Evolutionary conservation across 2,888 invertebrate genomes (phyloP).

Genomic region (Troilus luridus): DNA sequence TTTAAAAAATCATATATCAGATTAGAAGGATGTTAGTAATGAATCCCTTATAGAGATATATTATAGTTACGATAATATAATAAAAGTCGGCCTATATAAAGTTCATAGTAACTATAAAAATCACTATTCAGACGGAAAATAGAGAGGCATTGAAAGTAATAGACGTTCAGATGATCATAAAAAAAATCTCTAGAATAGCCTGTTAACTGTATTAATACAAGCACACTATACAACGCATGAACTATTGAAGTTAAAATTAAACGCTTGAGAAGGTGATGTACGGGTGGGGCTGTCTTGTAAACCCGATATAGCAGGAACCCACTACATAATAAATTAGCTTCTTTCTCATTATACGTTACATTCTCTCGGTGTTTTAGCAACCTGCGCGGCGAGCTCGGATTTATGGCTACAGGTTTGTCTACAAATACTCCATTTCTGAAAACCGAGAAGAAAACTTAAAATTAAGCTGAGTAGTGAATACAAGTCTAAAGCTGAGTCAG

Average conservation of each 20-base stretch:
- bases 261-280: neutral
- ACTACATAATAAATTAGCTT: constrained; percentile 34
- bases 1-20: too few relatives aligned
- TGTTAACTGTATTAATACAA: neutral
- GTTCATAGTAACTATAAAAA: too few relatives aligned
- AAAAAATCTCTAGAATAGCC: neutral
- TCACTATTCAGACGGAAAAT: neutral
- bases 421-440: constrained; percentile 45
- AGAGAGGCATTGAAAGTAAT: neutral
- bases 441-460: constrained; percentile 1
- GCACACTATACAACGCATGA: neutral
- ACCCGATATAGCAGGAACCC: constrained; percentile 1
- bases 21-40: too few relatives aligned
- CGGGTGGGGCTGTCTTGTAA: constrained; percentile 4
- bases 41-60: too few relatives aligned
- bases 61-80: too few relatives aligned
- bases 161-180: neutral
- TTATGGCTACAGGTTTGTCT: neutral
- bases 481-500: constrained; percentile 3
- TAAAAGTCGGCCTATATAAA: too few relatives aligned
- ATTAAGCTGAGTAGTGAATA: constrained; percentile 10
- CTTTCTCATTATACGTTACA: constrained; percentile 17
- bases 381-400: constrained; percentile 12
- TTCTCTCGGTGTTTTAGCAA: neutral
- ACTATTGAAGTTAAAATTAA: constrained; percentile 27